These are phyloP conservation scores for Gastrophryne carolinensis DNA, from an alignment of 2,797 vertebrate species.

Conservation along the genomic window DNA sequence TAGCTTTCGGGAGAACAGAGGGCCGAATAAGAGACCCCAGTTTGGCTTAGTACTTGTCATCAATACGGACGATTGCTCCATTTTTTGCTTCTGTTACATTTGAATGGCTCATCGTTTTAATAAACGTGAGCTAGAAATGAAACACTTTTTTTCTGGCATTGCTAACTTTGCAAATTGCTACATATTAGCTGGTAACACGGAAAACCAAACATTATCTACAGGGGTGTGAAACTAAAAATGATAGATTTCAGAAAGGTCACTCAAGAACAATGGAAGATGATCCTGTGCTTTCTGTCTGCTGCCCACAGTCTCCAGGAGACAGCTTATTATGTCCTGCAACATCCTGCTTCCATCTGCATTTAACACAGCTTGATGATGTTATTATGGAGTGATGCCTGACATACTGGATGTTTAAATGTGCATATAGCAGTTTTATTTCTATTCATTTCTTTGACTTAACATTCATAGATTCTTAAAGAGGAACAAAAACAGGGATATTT, in stretches of 20 bases:
- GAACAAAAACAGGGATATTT: no score
- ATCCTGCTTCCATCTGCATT: background rate
- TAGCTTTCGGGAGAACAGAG: no score
- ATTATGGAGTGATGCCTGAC: background rate
- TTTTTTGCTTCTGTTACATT: no score
- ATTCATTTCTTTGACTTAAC: background rate
- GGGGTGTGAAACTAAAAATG: background rate
- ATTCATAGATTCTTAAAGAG: no score
- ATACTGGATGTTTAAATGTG: background rate
- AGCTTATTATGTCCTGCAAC: background rate
- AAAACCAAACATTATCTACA: background rate
- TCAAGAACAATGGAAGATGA: background rate
- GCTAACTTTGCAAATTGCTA: background rate
- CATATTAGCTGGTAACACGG: background rate
- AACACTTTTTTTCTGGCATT: background rate
- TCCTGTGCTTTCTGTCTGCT: background rate
- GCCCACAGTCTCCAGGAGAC: background rate
- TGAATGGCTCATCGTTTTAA: no score
- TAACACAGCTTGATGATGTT: background rate
- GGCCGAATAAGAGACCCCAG: no score
- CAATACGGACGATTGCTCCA: no score
- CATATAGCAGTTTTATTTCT: background rate
- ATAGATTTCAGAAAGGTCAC: background rate
- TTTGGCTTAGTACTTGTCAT: no score
- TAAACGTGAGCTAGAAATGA: no score